Conservation (phyloP, 2,113 vertebrate genomes). For the Saguinus midas region DNA sequence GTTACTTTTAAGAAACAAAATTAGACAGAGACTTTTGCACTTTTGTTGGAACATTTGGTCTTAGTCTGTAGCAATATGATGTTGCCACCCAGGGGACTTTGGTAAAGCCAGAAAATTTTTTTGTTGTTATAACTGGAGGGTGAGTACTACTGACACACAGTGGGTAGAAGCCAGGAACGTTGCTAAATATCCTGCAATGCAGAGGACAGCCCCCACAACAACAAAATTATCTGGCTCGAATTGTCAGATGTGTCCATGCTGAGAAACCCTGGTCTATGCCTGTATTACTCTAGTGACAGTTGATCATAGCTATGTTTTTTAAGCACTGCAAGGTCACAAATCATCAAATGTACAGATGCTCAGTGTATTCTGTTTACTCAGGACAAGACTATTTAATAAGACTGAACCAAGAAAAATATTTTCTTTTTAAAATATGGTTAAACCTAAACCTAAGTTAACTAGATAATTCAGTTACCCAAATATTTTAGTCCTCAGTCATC, state of each 20-base stretch:
- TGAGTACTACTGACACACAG: not conserved
- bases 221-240: not conserved
- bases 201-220: not conserved
- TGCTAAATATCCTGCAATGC: not conserved
- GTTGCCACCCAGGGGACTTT: not conserved
- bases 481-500: slow-evolving; percentile 9
- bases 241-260: not conserved
- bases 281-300: not conserved
- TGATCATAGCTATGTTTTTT: not conserved
- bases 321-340: not conserved
- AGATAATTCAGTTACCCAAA: slow-evolving; percentile 6
- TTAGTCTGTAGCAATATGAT: not conserved
- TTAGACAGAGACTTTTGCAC: not conserved
- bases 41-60: not conserved
- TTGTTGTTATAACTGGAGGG: not conserved
- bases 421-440: not conserved
- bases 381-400: not conserved
- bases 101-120: not conserved
- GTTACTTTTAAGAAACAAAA: not conserved
- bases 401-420: not conserved
- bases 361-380: not conserved
- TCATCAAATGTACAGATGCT: not conserved
- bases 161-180: not conserved
- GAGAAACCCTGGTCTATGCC: not conserved
- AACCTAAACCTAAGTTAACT: not conserved